phyloP scores from a whole-genome alignment of 1,140 invertebrate species.

The Diabrotica undecimpunctata region DNA sequence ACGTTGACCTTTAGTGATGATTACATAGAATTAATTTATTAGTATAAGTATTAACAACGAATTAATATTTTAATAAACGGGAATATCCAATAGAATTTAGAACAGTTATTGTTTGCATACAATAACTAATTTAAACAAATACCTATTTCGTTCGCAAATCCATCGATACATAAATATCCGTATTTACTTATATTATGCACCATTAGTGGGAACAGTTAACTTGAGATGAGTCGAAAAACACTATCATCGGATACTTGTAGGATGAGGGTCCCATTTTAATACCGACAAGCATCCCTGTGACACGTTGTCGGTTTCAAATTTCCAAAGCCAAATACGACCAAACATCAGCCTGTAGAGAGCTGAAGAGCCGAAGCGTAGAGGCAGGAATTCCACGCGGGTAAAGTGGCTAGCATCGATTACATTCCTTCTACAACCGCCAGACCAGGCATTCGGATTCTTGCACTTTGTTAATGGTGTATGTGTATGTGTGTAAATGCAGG shows the following conservation, averaged over 20 bases:
- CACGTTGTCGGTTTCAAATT: constrained; percentile 28
- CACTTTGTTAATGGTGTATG: constrained; percentile 7
- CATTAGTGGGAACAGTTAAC: neutral
- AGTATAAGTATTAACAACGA: too few species aligned
- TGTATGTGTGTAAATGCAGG: neutral
- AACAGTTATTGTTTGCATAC: too few species aligned
- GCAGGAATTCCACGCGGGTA: constrained; percentile 9
- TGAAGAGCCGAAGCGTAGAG: constrained; percentile 10
- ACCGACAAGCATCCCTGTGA: constrained; percentile 9
- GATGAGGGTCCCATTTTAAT: constrained; percentile 10
- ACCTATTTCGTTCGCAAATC: too few species aligned
- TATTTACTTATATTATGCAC: neutral
- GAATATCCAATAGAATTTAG: too few species aligned
- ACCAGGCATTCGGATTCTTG: constrained; percentile 5
- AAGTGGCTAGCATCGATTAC: constrained; percentile 14
- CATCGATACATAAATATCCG: too few species aligned
- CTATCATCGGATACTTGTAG: neutral
- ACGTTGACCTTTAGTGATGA: too few species aligned
- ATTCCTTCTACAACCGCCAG: constrained; percentile 2
- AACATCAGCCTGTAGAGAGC: too few species aligned
- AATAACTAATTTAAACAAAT: too few species aligned
- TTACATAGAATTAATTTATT: too few species aligned
- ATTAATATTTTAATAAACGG: too few species aligned
- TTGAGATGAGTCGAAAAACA: constrained; percentile 6
- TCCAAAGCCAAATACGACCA: constrained; percentile 27